Evolutionary conservation across 2,888 invertebrate species (phyloP).

Genomic region (Athetis lepigone): DNA sequence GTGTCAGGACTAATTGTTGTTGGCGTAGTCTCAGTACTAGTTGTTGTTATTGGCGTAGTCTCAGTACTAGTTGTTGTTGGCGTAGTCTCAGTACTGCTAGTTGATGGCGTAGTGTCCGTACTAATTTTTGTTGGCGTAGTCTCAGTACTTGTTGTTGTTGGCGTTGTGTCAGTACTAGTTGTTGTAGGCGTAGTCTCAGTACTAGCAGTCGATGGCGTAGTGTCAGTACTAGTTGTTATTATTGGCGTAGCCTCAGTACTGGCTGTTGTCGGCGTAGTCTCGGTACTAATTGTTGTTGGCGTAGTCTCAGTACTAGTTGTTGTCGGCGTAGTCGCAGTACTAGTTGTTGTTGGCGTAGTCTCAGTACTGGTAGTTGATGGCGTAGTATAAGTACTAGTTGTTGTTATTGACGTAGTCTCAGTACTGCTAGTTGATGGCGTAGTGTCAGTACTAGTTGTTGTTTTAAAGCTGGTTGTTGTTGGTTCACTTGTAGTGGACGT

Average conservation of each 20-base stretch:
- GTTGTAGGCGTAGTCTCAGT: background rate
- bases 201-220: background rate
- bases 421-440: background rate
- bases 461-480: background rate
- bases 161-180: background rate
- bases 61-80: background rate
- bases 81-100: background rate
- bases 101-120: background rate
- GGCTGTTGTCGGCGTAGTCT: background rate
- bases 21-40: background rate
- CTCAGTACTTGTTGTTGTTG: background rate
- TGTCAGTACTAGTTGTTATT: background rate
- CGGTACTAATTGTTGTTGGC: background rate
- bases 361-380: background rate
- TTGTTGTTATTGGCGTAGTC: background rate
- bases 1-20: background rate
- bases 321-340: background rate
- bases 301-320: constrained; percentile 1
- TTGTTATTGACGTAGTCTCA: no score
- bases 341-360: background rate
- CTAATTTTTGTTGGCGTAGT: background rate
- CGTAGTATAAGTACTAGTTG: background rate
- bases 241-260: background rate
- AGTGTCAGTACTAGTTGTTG: background rate
- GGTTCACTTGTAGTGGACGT: constrained; percentile 2